Evolutionary conservation across 2,888 invertebrate genomes (phyloP).

Genomic region (Oscheius sp.): DNA sequence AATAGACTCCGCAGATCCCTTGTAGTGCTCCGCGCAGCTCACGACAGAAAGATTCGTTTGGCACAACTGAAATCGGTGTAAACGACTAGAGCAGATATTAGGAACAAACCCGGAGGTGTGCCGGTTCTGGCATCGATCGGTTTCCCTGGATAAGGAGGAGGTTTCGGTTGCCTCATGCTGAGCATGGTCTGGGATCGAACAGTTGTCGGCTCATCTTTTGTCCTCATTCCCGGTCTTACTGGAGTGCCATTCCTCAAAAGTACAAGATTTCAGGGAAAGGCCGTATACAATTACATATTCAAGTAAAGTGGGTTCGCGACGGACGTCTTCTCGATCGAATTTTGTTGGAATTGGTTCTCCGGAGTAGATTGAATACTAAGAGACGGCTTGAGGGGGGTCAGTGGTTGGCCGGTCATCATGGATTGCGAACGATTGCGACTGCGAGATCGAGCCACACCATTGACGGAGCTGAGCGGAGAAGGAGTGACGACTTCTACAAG

Average conservation of each 20-base stretch:
- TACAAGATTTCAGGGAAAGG: too few relatives aligned
- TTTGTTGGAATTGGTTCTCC: not conserved
- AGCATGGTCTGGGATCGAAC: not conserved
- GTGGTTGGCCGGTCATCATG: conserved; percentile 1
- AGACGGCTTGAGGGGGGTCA: conserved; percentile 2
- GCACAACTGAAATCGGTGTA: conserved; percentile 2
- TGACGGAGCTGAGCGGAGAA: too few relatives aligned
- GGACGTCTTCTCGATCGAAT: conserved; percentile 32
- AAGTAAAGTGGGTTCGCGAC: conserved; percentile 29
- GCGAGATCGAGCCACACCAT: not conserved
- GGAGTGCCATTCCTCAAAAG: conserved; percentile 15
- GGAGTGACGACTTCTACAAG: conserved; percentile 8
- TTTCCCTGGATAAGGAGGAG: conserved; percentile 25
- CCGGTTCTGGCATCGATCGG: conserved; percentile 11
- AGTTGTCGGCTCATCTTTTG: not conserved
- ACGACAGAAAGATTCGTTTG: conserved; percentile 1
- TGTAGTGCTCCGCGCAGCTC: conserved; percentile 31
- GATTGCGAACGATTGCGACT: conserved; percentile 22
- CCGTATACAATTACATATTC: conserved; percentile 2
- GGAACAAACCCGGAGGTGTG: not conserved
- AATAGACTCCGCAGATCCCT: conserved; percentile 27
- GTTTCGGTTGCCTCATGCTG: not conserved
- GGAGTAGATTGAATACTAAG: conserved; percentile 18
- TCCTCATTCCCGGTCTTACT: conserved; percentile 11
- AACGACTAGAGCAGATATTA: not conserved